Evolutionary conservation across 2,113 vertebrate genomes (phyloP).

Genomic region (Panthera uncia): DNA sequence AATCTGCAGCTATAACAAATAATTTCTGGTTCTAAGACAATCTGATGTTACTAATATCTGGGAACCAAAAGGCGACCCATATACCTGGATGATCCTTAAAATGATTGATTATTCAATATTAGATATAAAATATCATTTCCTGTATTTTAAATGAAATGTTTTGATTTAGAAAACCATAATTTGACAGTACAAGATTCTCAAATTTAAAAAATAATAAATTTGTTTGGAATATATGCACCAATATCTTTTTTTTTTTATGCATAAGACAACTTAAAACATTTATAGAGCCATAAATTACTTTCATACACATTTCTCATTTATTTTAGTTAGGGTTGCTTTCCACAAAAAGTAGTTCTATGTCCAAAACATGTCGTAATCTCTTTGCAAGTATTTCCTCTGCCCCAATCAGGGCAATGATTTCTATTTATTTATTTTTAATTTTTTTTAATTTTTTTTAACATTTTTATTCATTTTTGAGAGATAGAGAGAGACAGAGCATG

Average conservation of each 20-base stretch:
- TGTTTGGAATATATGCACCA: neutral
- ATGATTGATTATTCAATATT: neutral
- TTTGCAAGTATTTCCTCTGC: neutral
- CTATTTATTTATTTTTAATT: neutral
- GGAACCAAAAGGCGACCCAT: neutral
- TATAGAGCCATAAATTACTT: neutral
- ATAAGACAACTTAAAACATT: neutral
- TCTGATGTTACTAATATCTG: neutral
- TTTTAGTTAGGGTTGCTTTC: neutral
- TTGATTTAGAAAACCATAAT: conserved; percentile 9
- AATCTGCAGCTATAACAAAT: neutral
- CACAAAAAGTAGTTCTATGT: conserved; percentile 1
- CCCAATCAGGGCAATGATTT: neutral
- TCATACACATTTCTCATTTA: neutral
- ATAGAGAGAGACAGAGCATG: too few relatives aligned
- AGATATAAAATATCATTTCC: neutral
- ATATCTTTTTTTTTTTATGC: neutral
- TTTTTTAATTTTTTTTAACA: fast-evolving
- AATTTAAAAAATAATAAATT: neutral
- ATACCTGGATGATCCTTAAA: neutral
- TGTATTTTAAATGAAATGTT: neutral
- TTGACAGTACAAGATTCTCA: conserved; percentile 11
- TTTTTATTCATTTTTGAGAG: too few relatives aligned
- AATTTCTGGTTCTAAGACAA: neutral
- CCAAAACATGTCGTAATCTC: neutral